Percentiles rank a stretch among this genome's conserved stretches.
Conservation (phyloP, 2,113 vertebrate species). For the Melozone crissalis region DNA sequence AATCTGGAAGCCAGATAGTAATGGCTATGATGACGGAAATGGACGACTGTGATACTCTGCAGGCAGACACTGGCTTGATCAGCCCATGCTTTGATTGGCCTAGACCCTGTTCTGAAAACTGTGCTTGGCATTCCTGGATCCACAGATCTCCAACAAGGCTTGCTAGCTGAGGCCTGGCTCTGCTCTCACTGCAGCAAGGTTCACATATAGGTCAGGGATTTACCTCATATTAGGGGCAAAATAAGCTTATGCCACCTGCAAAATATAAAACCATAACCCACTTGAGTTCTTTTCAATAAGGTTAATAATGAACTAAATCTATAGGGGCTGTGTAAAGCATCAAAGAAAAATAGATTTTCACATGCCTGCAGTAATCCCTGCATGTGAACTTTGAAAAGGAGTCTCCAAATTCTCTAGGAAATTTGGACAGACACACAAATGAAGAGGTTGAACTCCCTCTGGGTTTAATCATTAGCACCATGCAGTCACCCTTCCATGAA, state of each 20-base stretch:
- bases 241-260: background rate
- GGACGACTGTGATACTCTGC: rapidly evolving
- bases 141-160: rapidly evolving
- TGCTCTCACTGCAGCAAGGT: background rate
- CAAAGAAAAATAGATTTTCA: background rate
- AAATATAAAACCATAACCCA: background rate
- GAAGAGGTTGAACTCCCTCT: background rate
- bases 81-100: background rate
- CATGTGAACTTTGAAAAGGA: background rate
- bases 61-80: background rate
- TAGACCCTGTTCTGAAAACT: background rate
- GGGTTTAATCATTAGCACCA: background rate
- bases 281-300: background rate
- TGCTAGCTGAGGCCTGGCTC: background rate
- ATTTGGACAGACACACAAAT: background rate
- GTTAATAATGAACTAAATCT: background rate
- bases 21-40: background rate
- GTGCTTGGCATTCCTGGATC: background rate
- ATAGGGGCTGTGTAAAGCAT: background rate
- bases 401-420: background rate
- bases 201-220: rapidly evolving
- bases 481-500: background rate
- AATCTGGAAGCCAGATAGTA: background rate
- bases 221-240: background rate
- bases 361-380: background rate